Conservation (phyloP, 2,797 vertebrate species). For the Ataeniobius toweri region DNA sequence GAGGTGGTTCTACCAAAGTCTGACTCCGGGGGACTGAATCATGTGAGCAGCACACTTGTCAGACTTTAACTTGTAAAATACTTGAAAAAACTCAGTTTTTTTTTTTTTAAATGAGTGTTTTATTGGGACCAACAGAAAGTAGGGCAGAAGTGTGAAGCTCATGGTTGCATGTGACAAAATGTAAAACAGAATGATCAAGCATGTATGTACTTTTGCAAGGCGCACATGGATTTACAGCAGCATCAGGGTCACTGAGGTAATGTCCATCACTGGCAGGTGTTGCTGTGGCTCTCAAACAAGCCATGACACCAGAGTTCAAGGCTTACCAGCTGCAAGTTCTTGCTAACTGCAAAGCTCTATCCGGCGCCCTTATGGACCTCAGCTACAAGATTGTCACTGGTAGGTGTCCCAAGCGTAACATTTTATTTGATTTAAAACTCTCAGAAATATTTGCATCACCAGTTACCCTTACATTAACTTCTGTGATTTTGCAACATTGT, state of each 20-base stretch:
- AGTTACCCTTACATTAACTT: too few species aligned
- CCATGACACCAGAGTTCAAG: slow-evolving; percentile 90
- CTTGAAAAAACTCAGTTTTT: too few species aligned
- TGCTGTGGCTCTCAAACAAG: slow-evolving; percentile 92
- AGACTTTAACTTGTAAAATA: too few species aligned
- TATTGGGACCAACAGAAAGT: background rate
- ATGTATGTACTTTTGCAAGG: background rate
- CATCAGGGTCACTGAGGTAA: background rate
- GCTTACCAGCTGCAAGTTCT: slow-evolving; percentile 91
- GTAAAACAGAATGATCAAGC: background rate
- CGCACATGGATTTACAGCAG: background rate
- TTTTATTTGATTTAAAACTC: background rate
- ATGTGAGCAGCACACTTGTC: too few species aligned
- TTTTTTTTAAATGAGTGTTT: background rate
- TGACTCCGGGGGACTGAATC: too few species aligned
- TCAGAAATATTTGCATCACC: too few species aligned
- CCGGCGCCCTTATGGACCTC: slow-evolving; percentile 75
- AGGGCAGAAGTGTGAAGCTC: background rate
- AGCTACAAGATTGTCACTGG: slow-evolving; percentile 94
- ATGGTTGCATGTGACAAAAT: background rate
- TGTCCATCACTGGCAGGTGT: slow-evolving; percentile 80
- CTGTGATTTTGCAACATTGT: background rate
- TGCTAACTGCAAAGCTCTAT: slow-evolving; percentile 87
- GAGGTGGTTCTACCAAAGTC: too few species aligned
- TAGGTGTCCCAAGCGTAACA: slow-evolving; percentile 47